phyloP scores from a whole-genome alignment of 2,113 vertebrate genomes.

The Gracilinanus agilis region DNA sequence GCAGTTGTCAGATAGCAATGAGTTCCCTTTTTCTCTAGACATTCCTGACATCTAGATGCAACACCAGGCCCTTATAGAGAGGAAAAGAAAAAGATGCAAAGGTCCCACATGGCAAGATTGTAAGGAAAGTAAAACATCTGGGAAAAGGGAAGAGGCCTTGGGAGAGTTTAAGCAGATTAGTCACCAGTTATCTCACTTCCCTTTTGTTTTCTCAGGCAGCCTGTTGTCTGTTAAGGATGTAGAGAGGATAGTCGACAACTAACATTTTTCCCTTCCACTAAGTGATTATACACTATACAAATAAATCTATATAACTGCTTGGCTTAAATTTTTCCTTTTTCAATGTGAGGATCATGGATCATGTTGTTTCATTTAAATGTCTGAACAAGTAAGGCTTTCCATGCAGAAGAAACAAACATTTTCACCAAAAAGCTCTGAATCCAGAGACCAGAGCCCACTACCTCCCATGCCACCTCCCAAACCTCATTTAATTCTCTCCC shows the following conservation, averaged over 20 bases:
- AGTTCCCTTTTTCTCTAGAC: background rate
- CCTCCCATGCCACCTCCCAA: background rate
- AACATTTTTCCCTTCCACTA: background rate
- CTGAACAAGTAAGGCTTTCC: conserved; percentile 4
- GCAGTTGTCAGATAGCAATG: background rate
- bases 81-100: background rate
- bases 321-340: conserved; percentile 60
- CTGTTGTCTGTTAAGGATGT: background rate
- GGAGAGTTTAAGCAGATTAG: background rate
- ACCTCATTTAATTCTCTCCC: conserved; percentile 73
- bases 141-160: background rate
- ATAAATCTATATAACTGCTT: conserved; percentile 50
- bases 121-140: background rate
- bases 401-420: conserved; percentile 27
- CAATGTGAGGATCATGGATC: conserved; percentile 23
- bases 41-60: background rate
- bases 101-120: background rate
- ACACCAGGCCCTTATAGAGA: background rate
- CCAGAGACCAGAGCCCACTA: conserved; percentile 16
- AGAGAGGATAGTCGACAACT: background rate
- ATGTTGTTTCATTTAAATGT: conserved; percentile 39
- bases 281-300: conserved; percentile 38
- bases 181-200: background rate
- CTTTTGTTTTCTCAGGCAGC: background rate
- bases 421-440: conserved; percentile 51